Percentiles rank a stretch among this genome's conserved stretches.
Conservation (phyloP, 2,113 vertebrate genomes). For the Crotalus viridis region DNA sequence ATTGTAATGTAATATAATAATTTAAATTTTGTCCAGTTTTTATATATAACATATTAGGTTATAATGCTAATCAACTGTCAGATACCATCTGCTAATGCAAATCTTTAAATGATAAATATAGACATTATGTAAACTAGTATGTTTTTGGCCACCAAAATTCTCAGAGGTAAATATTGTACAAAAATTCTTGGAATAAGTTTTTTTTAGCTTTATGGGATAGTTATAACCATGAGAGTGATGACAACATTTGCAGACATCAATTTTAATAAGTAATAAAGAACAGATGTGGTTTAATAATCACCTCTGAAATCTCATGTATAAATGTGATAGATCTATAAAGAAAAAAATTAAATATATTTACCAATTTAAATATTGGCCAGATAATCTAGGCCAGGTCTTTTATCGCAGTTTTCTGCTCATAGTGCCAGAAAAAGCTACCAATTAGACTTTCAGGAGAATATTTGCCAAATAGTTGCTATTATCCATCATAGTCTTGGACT, state of each 20-base stretch:
- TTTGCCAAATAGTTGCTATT: constrained; percentile 63
- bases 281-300: constrained; percentile 44
- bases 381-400: constrained; percentile 39
- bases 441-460: constrained; percentile 52
- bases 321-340: constrained; percentile 40
- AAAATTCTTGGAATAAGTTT: neutral
- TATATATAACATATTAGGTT: neutral
- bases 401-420: constrained; percentile 47
- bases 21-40: neutral
- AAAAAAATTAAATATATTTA: constrained; percentile 39
- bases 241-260: neutral
- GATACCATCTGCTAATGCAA: neutral
- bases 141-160: neutral
- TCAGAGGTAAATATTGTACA: neutral
- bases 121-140: neutral
- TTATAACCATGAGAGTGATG: neutral
- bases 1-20: neutral
- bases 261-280: constrained; percentile 52
- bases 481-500: constrained; percentile 66
- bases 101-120: neutral
- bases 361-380: constrained; percentile 32
- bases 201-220: neutral
- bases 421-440: constrained; percentile 54
- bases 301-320: constrained; percentile 35
- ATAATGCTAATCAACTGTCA: neutral